phyloP scores from a whole-genome alignment of 2,113 vertebrate species.

The Anoura caudifer region DNA sequence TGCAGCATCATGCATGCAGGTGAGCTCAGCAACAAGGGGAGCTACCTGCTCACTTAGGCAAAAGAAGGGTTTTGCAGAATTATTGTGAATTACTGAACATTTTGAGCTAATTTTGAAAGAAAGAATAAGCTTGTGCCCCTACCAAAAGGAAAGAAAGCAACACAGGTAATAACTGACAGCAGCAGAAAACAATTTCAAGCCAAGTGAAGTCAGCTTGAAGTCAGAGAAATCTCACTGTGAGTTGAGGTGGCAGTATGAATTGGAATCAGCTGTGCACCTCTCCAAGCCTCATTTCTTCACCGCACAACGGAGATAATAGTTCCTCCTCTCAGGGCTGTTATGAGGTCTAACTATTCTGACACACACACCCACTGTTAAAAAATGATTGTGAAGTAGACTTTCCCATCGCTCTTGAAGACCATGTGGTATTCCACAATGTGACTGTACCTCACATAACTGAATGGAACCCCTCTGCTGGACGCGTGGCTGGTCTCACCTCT shows the following conservation, averaged over 20 bases:
- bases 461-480: background rate
- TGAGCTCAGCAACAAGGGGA: background rate
- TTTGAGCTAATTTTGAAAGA: background rate
- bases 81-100: background rate
- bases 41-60: background rate
- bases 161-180: background rate
- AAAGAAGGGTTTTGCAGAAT: background rate
- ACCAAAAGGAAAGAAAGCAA: background rate
- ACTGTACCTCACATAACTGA: background rate
- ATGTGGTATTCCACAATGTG: fast-evolving
- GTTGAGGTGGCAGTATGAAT: no score
- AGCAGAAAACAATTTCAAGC: background rate
- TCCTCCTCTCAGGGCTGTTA: background rate
- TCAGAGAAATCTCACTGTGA: background rate
- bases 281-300: background rate
- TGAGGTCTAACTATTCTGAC: background rate
- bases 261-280: background rate
- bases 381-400: background rate
- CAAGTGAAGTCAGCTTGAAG: background rate
- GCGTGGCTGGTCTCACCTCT: constrained; percentile 80
- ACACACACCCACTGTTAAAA: background rate
- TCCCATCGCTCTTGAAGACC: background rate
- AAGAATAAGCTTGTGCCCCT: background rate
- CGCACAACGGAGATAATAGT: background rate
- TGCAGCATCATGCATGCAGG: no score